These are phyloP conservation scores for Nomada lathburiana DNA, from an alignment of 2,888 invertebrate species.

Conservation along the genomic window DNA sequence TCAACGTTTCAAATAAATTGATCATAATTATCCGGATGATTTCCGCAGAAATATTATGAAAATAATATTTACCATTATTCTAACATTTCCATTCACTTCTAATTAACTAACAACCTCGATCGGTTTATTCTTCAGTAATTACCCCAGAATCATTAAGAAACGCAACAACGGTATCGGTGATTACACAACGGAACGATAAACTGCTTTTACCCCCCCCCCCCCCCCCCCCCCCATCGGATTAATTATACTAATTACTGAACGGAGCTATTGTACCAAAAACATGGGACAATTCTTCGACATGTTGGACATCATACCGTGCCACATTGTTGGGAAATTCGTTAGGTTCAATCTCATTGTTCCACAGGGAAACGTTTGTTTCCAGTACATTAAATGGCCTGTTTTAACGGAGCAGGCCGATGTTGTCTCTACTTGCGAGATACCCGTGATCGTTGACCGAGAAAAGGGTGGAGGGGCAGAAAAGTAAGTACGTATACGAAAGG, in stretches of 20 bases:
- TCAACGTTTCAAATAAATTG: no score
- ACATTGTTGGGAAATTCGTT: conserved; percentile 29
- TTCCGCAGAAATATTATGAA: no score
- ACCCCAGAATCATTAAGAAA: no score
- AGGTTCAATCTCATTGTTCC: conserved; percentile 10
- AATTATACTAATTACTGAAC: conserved; percentile 9
- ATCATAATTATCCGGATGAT: no score
- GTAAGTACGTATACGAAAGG: conserved; percentile 22
- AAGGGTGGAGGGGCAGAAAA: not conserved
- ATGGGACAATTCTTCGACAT: not conserved
- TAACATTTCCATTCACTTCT: no score
- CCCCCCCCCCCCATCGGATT: not conserved
- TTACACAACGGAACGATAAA: not conserved
- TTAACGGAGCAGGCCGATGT: not conserved
- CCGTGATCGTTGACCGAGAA: conserved; percentile 16
- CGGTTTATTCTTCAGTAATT: no score
- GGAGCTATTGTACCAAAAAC: not conserved
- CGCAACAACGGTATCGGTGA: not conserved
- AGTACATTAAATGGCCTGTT: conserved; percentile 11
- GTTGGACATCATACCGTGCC: not conserved
- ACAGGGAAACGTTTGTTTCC: conserved; percentile 6
- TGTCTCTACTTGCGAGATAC: conserved; percentile 22
- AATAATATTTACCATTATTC: no score
- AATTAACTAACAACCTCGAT: no score
- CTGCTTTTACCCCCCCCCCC: not conserved